A percentile compares a stretch with the other conserved stretches of the same genome.
These are phyloP conservation scores for Phaenicophaeus curvirostris DNA, from an alignment of 2,797 vertebrate genomes.

Conservation along the genomic window DNA sequence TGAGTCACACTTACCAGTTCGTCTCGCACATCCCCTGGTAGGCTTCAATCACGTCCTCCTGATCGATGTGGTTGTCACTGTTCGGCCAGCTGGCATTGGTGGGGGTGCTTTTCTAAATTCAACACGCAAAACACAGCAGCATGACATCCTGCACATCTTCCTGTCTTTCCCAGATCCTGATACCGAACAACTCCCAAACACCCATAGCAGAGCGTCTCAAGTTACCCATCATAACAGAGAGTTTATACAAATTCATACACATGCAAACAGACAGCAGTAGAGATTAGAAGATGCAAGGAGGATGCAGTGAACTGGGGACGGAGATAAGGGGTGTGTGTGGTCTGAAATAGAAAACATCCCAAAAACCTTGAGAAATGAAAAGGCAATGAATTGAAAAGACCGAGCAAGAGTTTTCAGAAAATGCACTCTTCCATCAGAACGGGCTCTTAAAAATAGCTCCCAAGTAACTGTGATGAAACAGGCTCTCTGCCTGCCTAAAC, in stretches of 20 bases:
- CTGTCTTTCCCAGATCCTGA: neutral
- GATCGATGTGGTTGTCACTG: conserved; percentile 81
- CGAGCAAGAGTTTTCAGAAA: neutral
- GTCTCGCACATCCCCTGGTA: conserved; percentile 86
- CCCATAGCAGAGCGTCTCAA: fast-evolving
- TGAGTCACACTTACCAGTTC: conserved; percentile 82
- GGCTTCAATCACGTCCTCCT: conserved; percentile 80
- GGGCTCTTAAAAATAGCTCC: neutral
- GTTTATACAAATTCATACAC: fast-evolving
- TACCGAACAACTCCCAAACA: fast-evolving
- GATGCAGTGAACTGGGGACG: neutral
- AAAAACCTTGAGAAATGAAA: neutral
- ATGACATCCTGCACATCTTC: neutral
- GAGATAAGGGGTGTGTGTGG: neutral
- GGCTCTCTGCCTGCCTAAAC: neutral
- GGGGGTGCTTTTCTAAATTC: conserved; percentile 59
- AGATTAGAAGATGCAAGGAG: neutral
- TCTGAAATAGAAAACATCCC: neutral
- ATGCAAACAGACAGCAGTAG: neutral
- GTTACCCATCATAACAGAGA: neutral
- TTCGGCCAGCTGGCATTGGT: conserved; percentile 73
- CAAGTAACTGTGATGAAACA: neutral
- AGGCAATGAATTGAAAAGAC: neutral
- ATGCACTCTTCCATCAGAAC: neutral
- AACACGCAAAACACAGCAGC: neutral